Conservation (phyloP, 30 jellyfish, hydroid and myxozoan species). For the Aurelia aurita complex sp. Pacific region DNA sequence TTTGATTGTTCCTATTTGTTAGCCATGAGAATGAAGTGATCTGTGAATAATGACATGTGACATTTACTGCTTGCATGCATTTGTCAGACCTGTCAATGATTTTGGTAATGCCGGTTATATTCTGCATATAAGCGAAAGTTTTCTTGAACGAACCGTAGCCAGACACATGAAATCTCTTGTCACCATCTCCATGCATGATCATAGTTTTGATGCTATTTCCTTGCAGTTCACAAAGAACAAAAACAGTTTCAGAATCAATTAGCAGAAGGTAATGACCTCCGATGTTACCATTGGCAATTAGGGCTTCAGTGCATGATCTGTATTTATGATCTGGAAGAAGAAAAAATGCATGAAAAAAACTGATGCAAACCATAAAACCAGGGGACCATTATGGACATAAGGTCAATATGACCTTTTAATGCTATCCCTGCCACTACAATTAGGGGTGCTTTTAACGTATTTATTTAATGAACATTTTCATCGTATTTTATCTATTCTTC, state of each 20-base stretch:
- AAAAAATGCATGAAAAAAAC: too few species aligned
- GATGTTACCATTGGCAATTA: not conserved
- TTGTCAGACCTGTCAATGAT: slow-evolving; percentile 22
- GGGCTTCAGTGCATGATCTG: slow-evolving; percentile 10
- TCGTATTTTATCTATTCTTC: too few species aligned
- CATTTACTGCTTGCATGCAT: slow-evolving; percentile 33
- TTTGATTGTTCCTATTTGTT: slow-evolving; percentile 8
- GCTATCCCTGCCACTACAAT: too few species aligned
- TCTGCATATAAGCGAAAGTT: not conserved
- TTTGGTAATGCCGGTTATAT: not conserved
- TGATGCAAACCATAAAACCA: too few species aligned
- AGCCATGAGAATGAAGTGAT: slow-evolving; percentile 13
- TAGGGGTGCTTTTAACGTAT: too few species aligned
- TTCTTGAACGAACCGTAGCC: slow-evolving; percentile 19
- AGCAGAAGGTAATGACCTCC: not conserved
- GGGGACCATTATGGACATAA: too few species aligned
- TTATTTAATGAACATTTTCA: too few species aligned
- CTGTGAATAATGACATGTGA: not conserved
- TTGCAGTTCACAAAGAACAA: not conserved
- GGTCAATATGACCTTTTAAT: too few species aligned
- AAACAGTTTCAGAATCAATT: not conserved
- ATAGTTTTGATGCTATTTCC: not conserved
- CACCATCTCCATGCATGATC: slow-evolving; percentile 20
- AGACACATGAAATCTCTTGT: not conserved
- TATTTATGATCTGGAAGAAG: not conserved